phyloP scores from a whole-genome alignment of 2,113 vertebrate genomes.

The Oenanthe melanoleuca region DNA sequence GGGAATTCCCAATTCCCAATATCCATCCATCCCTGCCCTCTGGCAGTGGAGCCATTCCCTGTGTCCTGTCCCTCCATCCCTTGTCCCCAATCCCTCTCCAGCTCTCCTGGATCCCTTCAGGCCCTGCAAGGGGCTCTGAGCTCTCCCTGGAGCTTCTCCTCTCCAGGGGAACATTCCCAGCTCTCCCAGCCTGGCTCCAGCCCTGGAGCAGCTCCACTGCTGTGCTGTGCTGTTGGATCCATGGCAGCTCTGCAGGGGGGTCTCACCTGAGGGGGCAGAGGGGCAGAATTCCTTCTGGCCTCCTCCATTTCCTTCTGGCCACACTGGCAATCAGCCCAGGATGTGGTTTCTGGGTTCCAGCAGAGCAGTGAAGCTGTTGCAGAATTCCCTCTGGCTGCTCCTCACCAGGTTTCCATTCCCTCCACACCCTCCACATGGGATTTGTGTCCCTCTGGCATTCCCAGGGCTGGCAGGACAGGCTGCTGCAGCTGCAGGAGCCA shows the following conservation, averaged over 20 bases:
- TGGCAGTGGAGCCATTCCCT: neutral
- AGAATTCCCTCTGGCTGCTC: neutral
- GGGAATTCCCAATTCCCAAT: too few species aligned
- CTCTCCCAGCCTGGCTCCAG: neutral
- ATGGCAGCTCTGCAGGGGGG: neutral
- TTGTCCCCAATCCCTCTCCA: neutral
- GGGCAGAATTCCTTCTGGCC: neutral
- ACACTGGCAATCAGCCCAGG: neutral
- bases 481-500: neutral
- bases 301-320: neutral
- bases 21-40: too few species aligned
- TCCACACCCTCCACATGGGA: rapidly evolving
- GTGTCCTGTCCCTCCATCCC: neutral
- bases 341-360: too few species aligned
- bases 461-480: neutral
- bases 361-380: neutral
- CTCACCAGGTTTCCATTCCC: rapidly evolving
- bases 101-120: neutral
- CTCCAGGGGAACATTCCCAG: neutral
- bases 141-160: neutral
- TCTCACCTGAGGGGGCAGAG: neutral
- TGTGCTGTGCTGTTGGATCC: neutral
- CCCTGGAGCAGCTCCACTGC: neutral
- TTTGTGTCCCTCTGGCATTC: neutral
- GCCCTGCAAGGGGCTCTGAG: neutral